Conservation (phyloP, 2,888 invertebrate genomes). For the Esperia sulphurella region DNA sequence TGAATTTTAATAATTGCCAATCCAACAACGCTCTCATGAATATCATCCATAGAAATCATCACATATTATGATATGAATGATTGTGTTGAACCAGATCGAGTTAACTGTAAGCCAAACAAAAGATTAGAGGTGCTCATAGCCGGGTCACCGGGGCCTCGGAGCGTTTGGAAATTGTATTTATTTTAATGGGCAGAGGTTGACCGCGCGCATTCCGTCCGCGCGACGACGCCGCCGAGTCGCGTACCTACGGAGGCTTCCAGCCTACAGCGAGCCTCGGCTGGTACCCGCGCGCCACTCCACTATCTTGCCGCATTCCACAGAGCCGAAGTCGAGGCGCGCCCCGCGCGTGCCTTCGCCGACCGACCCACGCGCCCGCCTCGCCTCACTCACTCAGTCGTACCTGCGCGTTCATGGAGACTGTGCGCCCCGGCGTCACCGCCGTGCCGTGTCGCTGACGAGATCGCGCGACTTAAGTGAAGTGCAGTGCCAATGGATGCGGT, state of each 20-base stretch:
- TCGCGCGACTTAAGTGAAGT: constrained; percentile 65
- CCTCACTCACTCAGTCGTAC: constrained; percentile 47
- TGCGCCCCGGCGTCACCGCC: constrained; percentile 44
- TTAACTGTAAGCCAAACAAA: constrained; percentile 30
- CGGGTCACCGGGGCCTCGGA: constrained; percentile 20
- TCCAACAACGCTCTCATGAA: not conserved
- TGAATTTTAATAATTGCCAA: not conserved
- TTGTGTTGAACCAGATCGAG: constrained; percentile 7
- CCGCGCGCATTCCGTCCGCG: constrained; percentile 50
- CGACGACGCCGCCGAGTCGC: constrained; percentile 31
- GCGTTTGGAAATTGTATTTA: constrained; percentile 46
- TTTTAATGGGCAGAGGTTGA: constrained; percentile 52
- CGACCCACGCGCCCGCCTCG: constrained; percentile 87
- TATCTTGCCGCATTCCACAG: constrained; percentile 68
- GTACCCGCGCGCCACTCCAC: constrained; percentile 55
- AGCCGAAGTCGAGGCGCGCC: constrained; percentile 72
- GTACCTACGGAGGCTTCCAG: constrained; percentile 43
- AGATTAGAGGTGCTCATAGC: constrained; percentile 27
- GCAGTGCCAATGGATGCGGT: constrained; percentile 74
- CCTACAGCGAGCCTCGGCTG: constrained; percentile 46
- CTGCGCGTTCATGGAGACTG: constrained; percentile 55
- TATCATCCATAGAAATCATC: not conserved
- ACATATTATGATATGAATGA: not conserved
- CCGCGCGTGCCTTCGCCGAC: constrained; percentile 77
- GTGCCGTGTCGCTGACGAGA: constrained; percentile 38